These are phyloP conservation scores for Nesidiocoris tenuis DNA, from an alignment of 2,888 invertebrate species.

Conservation along the genomic window DNA sequence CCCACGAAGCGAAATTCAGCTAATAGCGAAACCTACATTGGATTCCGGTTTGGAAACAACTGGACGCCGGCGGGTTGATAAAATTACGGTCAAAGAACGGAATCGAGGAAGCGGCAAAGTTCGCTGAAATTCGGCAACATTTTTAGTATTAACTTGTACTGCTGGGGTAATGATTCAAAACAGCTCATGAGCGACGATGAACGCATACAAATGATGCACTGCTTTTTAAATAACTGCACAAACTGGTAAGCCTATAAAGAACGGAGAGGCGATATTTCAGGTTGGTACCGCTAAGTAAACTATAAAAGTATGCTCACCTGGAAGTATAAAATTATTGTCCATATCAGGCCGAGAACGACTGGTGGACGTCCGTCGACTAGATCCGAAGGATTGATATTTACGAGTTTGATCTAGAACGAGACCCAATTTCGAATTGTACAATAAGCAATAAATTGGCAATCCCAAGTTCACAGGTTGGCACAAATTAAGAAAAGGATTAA, in stretches of 20 bases:
- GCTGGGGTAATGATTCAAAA: no score
- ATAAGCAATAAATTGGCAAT: not conserved
- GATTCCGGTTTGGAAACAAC: not conserved
- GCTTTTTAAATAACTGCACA: no score
- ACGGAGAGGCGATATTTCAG: no score
- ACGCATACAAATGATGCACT: no score
- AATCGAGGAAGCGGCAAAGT: not conserved
- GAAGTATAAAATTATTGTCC: slow-evolving; percentile 98
- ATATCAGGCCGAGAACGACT: slow-evolving; percentile 93
- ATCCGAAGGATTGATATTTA: slow-evolving; percentile 96
- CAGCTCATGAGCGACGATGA: no score
- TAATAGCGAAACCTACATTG: not conserved
- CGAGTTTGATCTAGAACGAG: slow-evolving; percentile 79
- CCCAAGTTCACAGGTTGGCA: not conserved
- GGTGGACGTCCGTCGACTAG: slow-evolving; percentile 95
- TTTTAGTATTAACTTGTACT: no score
- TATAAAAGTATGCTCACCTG: slow-evolving; percentile 79
- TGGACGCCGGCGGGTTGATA: not conserved
- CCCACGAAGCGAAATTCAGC: not conserved
- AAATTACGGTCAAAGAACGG: not conserved
- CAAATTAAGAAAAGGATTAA: not conserved
- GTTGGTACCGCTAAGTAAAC: no score
- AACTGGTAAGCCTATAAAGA: no score
- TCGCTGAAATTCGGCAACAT: no score
- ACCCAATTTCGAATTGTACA: not conserved